Percentiles rank a stretch among this genome's conserved stretches.
These are phyloP conservation scores for Formicarius rufipectus DNA, from an alignment of 2,113 vertebrate species.

Conservation along the genomic window DNA sequence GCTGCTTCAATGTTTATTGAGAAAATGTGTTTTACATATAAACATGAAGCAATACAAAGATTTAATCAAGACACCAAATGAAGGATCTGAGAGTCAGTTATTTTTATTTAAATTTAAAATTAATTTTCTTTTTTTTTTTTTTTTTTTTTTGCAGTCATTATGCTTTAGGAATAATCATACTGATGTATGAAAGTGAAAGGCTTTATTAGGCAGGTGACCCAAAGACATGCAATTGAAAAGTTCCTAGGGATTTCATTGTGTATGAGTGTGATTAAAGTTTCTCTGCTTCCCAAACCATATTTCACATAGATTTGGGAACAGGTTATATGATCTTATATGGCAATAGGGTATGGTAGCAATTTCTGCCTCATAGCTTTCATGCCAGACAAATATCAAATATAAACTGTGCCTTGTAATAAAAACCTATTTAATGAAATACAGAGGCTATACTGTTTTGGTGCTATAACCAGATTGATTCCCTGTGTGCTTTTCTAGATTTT, in stretches of 20 bases:
- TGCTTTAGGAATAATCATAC: not conserved
- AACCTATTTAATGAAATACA: conserved; percentile 14
- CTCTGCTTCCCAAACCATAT: not conserved
- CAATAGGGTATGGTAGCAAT: not conserved
- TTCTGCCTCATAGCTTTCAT: not conserved
- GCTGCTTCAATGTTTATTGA: not conserved
- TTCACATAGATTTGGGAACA: conserved; percentile 13
- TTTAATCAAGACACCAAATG: not conserved
- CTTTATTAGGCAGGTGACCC: not conserved
- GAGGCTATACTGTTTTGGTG: not conserved
- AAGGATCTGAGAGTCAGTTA: not conserved
- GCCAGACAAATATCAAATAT: not conserved
- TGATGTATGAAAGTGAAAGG: not conserved
- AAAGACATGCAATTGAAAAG: not conserved
- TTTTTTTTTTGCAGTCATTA: not conserved
- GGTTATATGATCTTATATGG: not conserved
- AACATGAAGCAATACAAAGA: not conserved
- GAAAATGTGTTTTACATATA: not conserved
- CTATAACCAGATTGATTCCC: not conserved
- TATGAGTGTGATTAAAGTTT: not conserved
- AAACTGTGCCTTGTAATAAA: not conserved
- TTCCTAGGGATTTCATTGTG: not conserved
- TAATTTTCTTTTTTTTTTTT: not conserved
- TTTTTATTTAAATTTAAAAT: not conserved
- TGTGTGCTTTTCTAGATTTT: not conserved